Base-by-base conservation (phyloP, 2,113 vertebrate genomes). In the Spea multiplicata region DNA sequence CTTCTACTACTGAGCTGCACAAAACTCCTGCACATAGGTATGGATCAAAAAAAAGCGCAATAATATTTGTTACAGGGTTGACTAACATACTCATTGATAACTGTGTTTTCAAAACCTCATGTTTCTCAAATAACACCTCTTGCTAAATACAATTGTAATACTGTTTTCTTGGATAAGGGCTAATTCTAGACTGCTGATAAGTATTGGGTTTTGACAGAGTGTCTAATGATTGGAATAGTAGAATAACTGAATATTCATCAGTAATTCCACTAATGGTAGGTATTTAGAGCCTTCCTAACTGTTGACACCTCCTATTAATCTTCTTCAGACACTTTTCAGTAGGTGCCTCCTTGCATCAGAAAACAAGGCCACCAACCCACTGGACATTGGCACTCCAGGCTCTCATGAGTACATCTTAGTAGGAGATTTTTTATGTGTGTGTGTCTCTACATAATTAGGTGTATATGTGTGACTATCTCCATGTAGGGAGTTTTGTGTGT, bases 241-340 rank as follows among this genome's bases (percentile, higher is more conserved):
- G 92, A 93, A 94, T 93, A 93, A 93, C 92, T 88, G 88, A 89
- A 90, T 89, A 86, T 93, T 93, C 92, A 92, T 93, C 88, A 86
- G 92, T 93, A 93, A 94, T 94, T 93, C 91, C 93, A 94, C 93
- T 94, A 92, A 89, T 90, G 92, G 90, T 90, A 92, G 93, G 91
- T 93, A 93, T 93, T 92, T 92, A 92, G 91, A 92, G 91, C 91
- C 94, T 94, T 94, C 90, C 90, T 90, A 91, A 88, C 91, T 89
- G 88, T 30, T 94, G 93, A 94, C 93, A 93, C 92, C 88, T 88
- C 89, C 92, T 94, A 95, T 95, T 95, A 93, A 95, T 95, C 93
- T 94, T 93, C 91, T 88, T 92, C 90, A 93, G 91, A 93, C 91
- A 95, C 91, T 91, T 93, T 94, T 94, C 93, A 93, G 93, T 94